Conservation (phyloP, 37 sponge, comb jelly and placozoan species). For the Amphimedon queenslandica region DNA sequence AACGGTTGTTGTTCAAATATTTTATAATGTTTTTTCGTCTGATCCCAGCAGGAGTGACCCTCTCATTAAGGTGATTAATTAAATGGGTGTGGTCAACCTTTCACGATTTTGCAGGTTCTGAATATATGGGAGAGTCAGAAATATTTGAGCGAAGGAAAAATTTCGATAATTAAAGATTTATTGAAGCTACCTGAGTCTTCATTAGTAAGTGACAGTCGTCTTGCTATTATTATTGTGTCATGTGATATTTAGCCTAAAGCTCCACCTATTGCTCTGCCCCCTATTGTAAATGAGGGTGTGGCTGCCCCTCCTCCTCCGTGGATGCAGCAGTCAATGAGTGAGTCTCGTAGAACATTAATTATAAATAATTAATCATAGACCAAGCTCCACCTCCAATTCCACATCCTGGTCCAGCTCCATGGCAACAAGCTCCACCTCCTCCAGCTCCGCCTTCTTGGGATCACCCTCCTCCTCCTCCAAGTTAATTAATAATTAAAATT, state of each 20-base stretch:
- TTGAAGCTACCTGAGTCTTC: background rate
- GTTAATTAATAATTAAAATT: background rate
- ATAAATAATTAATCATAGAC: background rate
- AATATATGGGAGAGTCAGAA: constrained; percentile 83
- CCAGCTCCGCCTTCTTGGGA: constrained; percentile 1
- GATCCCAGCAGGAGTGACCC: constrained; percentile 42
- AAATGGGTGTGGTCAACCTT: background rate
- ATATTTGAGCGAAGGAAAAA: constrained; percentile 56
- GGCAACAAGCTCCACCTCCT: constrained; percentile 27
- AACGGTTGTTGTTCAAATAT: constrained; percentile 58
- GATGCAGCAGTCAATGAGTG: background rate
- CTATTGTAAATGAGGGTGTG: background rate
- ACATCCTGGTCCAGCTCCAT: constrained; percentile 8
- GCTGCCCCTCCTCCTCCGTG: constrained; percentile 14
- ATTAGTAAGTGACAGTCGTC: background rate
- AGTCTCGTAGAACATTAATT: background rate
- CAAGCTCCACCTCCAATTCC: background rate
- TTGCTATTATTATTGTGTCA: background rate
- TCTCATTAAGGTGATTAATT: constrained; percentile 39
- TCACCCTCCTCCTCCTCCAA: constrained; percentile 13
- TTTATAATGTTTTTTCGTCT: constrained; percentile 54
- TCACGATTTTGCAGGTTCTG: constrained; percentile 50
- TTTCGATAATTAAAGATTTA: constrained; percentile 24
- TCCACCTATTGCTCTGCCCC: background rate
- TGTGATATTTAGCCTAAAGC: background rate